phyloP scores from a whole-genome alignment of 2,113 vertebrate species.

The Chamaea fasciata region DNA sequence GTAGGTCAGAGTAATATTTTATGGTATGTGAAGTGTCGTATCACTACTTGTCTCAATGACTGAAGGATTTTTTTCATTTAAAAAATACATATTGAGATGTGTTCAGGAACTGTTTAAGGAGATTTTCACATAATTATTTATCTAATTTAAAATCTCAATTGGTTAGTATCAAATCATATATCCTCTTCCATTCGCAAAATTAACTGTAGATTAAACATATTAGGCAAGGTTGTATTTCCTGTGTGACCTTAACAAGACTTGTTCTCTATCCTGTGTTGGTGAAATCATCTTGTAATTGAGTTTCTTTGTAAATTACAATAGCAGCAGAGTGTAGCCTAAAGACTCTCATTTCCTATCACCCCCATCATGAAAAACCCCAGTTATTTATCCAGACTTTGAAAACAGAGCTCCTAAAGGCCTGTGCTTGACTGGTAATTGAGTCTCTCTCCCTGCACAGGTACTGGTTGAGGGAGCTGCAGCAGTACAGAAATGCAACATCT shows the following conservation, averaged over 20 bases:
- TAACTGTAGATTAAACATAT: not conserved
- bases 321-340: not conserved
- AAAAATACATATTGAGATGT: not conserved
- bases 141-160: not conserved
- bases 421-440: not conserved
- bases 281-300: not conserved
- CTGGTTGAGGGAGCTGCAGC: not conserved
- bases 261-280: not conserved
- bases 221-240: not conserved
- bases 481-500: not conserved
- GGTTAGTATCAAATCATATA: not conserved
- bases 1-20: not conserved
- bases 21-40: not conserved
- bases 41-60: not conserved
- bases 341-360: not conserved
- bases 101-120: not conserved
- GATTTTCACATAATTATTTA: not conserved
- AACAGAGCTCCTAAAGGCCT: not conserved
- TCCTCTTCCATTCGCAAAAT: not conserved
- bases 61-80: not conserved
- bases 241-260: not conserved
- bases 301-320: not conserved
- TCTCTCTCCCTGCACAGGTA: not conserved
- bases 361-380: rapidly evolving
- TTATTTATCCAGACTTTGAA: not conserved